These are phyloP conservation scores for Chrysaora quinquecirrha DNA, from an alignment of 30 jellyfish, hydroid and myxozoan species.

Conservation along the genomic window DNA sequence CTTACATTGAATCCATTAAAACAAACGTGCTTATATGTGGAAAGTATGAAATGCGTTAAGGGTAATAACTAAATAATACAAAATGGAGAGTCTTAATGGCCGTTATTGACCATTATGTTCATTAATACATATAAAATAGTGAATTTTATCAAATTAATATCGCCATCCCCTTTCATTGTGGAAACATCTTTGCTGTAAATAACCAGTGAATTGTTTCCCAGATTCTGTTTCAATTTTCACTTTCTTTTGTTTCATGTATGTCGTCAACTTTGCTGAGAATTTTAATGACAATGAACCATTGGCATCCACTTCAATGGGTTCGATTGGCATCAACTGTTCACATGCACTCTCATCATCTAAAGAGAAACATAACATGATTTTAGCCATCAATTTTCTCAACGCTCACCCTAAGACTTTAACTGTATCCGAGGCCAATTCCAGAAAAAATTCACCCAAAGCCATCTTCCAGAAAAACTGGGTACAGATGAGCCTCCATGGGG, in stretches of 20 bases:
- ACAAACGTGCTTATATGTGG: too few species aligned
- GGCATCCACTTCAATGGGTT: constrained; percentile 19
- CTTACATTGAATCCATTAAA: too few species aligned
- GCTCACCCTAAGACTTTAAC: too few species aligned
- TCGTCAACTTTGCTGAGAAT: not conserved
- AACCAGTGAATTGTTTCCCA: constrained; percentile 4
- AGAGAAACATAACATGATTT: not conserved
- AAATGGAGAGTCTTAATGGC: too few species aligned
- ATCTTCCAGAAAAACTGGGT: too few species aligned
- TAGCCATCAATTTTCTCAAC: not conserved
- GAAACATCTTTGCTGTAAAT: constrained; percentile 6
- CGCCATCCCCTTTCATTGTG: constrained; percentile 5
- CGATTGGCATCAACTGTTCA: not conserved
- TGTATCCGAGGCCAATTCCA: too few species aligned
- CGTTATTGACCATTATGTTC: too few species aligned
- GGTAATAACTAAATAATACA: too few species aligned
- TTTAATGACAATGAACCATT: not conserved
- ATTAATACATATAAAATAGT: too few species aligned
- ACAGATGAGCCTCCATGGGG: too few species aligned
- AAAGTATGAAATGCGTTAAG: too few species aligned
- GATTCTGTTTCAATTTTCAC: constrained; percentile 19
- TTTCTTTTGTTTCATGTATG: constrained; percentile 3
- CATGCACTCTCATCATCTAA: not conserved
- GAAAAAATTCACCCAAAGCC: too few species aligned
- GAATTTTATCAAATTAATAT: not conserved